Conservation (phyloP, 1,140 invertebrate species). For the Drosophila sucinea region DNA sequence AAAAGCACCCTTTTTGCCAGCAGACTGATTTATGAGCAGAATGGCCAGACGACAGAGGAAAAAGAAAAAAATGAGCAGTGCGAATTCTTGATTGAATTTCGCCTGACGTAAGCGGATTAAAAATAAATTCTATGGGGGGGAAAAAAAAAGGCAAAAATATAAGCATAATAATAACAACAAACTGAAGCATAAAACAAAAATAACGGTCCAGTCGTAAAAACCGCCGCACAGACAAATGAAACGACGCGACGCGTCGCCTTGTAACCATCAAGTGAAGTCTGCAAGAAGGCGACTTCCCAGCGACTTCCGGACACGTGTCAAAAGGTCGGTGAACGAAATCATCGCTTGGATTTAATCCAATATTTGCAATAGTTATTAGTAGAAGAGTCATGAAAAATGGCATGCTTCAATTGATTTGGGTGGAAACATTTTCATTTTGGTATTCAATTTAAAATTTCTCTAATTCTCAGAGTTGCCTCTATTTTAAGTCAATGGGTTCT, state of each 20-base stretch:
- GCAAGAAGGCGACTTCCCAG: constrained; percentile 11
- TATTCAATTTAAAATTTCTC: no score
- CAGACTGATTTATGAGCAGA: constrained; percentile 44
- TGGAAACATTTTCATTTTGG: no score
- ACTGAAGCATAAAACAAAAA: constrained; percentile 54
- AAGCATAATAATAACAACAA: constrained; percentile 42
- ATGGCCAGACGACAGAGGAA: constrained; percentile 9
- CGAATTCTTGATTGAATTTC: constrained; percentile 67
- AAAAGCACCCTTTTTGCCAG: constrained; percentile 38
- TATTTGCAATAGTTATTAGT: constrained; percentile 3
- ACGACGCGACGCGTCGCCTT: constrained; percentile 1
- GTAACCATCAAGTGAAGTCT: not conserved
- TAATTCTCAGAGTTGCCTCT: no score
- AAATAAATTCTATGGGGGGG: constrained; percentile 56
- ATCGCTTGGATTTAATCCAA: constrained; percentile 2
- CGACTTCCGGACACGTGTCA: constrained; percentile 44
- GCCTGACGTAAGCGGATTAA: constrained; percentile 68
- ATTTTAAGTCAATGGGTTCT: no score
- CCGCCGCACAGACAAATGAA: constrained; percentile 35
- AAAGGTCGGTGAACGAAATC: constrained; percentile 5
- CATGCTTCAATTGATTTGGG: not conserved
- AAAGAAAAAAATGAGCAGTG: constrained; percentile 30
- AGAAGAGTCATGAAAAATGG: not conserved
- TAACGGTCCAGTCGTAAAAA: constrained; percentile 60
- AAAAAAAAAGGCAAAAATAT: constrained; percentile 22